Percentiles rank a stretch among this genome's conserved stretches.
Conservation (phyloP, 2,888 invertebrate genomes). For the Elmis aenea region DNA sequence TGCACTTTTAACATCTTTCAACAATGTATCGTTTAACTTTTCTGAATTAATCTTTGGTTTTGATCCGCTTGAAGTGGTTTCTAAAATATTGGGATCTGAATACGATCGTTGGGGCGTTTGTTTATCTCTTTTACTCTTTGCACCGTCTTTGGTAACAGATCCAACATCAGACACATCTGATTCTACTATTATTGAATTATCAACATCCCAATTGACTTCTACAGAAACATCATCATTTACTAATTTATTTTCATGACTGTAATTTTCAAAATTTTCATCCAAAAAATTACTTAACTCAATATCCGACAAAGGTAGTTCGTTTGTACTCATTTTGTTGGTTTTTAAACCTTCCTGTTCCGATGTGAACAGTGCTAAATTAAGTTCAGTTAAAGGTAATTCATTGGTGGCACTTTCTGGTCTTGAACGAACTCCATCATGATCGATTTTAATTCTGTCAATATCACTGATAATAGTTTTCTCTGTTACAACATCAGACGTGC, state of each 20-base stretch:
- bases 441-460: too few relatives aligned
- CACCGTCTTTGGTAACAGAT: conserved; percentile 6
- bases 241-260: conserved; percentile 3
- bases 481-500: too few relatives aligned
- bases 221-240: conserved; percentile 33
- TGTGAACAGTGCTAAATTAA: conserved; percentile 42
- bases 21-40: conserved; percentile 11
- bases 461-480: too few relatives aligned
- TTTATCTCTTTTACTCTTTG: conserved; percentile 1
- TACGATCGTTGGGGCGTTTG: conserved; percentile 33
- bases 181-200: conserved; percentile 20
- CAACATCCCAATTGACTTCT: conserved; percentile 38
- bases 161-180: conserved; percentile 5
- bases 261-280: conserved; percentile 1
- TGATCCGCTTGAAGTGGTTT: conserved; percentile 30
- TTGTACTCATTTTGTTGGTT: conserved; percentile 34
- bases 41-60: too few relatives aligned
- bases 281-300: conserved; percentile 31
- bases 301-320: conserved; percentile 40
- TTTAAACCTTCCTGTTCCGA: conserved; percentile 26
- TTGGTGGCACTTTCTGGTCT: conserved; percentile 59
- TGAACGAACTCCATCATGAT: conserved; percentile 15
- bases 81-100: conserved; percentile 44
- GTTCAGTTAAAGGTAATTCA: conserved; percentile 60
- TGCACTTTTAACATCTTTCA: conserved; percentile 1